These are phyloP conservation scores for Hermatobates lingyangjiaoensis DNA, from an alignment of 1,140 invertebrate genomes.

Conservation along the genomic window DNA sequence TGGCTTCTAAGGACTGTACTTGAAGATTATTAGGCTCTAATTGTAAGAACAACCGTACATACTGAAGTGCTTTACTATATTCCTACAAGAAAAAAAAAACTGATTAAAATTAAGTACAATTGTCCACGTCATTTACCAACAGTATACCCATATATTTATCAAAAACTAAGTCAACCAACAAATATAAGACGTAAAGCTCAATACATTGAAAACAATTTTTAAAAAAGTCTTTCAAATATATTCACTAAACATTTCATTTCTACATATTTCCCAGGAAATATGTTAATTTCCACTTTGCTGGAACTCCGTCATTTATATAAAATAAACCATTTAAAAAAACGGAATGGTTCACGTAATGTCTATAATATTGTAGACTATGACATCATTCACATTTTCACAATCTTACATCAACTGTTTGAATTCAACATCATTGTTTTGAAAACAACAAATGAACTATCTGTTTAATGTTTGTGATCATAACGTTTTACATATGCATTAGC, in stretches of 20 bases:
- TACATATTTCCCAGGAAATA: no score
- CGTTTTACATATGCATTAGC: background rate
- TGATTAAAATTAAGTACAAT: background rate
- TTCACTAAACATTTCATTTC: no score
- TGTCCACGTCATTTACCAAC: background rate
- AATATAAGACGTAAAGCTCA: background rate
- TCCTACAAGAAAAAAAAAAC: constrained; percentile 33
- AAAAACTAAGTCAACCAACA: background rate
- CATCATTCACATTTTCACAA: background rate
- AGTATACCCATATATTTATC: background rate
- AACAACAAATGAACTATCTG: background rate
- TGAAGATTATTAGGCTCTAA: constrained; percentile 85
- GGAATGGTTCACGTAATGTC: background rate
- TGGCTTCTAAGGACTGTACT: constrained; percentile 54
- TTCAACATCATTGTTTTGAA: background rate
- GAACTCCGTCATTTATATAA: no score
- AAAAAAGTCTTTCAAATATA: no score
- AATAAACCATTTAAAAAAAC: no score
- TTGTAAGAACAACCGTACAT: constrained; percentile 58
- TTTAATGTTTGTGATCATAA: background rate
- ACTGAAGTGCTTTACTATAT: constrained; percentile 64
- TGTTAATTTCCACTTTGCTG: no score
- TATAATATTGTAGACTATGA: background rate
- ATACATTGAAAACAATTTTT: background rate
- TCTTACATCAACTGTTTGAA: background rate